Evolutionary conservation across 1,140 invertebrate genomes (phyloP).

Genomic region (Lepidurus apus): DNA sequence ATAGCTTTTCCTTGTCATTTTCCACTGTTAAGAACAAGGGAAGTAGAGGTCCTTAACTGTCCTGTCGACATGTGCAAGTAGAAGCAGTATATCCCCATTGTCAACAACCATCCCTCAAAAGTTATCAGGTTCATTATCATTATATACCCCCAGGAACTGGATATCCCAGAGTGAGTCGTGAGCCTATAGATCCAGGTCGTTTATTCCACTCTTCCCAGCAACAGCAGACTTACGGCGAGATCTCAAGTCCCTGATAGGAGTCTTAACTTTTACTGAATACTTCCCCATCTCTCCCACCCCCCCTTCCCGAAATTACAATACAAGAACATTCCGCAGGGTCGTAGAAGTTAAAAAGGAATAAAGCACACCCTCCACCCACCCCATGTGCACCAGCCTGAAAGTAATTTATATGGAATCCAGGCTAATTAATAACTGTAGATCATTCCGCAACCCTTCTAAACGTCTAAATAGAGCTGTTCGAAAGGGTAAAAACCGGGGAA

Average conservation of each 20-base stretch:
- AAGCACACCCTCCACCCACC: background rate
- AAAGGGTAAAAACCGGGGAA: background rate
- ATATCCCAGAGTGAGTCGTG: constrained; percentile 1
- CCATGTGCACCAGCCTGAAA: background rate
- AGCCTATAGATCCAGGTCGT: constrained; percentile 1
- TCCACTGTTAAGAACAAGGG: background rate
- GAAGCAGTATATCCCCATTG: background rate
- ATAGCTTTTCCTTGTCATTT: constrained; percentile 19
- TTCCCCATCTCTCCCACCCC: background rate
- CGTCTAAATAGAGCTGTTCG: background rate
- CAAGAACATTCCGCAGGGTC: background rate
- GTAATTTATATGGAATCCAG: background rate
- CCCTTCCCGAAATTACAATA: background rate
- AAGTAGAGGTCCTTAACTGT: background rate
- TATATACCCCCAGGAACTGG: constrained; percentile 4
- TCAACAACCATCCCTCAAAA: constrained; percentile 15
- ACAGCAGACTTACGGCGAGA: background rate
- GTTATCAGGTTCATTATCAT: constrained; percentile 22
- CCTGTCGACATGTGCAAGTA: background rate
- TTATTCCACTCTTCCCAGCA: background rate
- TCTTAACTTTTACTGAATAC: background rate
- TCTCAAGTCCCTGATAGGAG: background rate
- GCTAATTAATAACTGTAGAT: background rate
- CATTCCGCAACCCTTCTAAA: background rate
- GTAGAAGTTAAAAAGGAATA: background rate